phyloP scores from a whole-genome alignment of 2,888 invertebrate species.

The Sylvicola fuscatus region DNA sequence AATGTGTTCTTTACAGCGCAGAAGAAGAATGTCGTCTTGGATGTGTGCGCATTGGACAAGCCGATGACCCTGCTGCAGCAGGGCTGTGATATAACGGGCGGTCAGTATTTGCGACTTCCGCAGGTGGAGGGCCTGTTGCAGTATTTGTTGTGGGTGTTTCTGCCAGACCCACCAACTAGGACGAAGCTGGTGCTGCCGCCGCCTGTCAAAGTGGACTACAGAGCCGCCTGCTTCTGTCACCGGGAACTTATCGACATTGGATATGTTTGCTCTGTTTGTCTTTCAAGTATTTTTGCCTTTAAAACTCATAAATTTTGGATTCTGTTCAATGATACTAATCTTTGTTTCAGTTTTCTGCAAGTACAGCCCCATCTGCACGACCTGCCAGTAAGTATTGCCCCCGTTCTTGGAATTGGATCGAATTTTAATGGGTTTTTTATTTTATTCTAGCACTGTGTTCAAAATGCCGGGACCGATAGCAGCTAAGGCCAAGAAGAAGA shows the following conservation, averaged over 20 bases:
- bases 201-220: constrained; percentile 79
- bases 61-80: constrained; percentile 83
- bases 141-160: constrained; percentile 61
- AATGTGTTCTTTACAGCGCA: constrained; percentile 94
- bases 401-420: constrained; percentile 3
- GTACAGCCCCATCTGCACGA: constrained; percentile 93
- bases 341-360: constrained; percentile 78
- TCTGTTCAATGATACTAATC: constrained; percentile 5
- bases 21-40: constrained; percentile 68
- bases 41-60: constrained; percentile 82
- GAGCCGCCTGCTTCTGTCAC: constrained; percentile 97
- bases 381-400: constrained; percentile 68
- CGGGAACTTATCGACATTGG: constrained; percentile 87
- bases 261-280: constrained; percentile 92
- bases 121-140: constrained; percentile 55
- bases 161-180: constrained; percentile 65
- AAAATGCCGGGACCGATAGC: constrained; percentile 68
- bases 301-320: constrained; percentile 5
- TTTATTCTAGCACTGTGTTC: constrained; percentile 62
- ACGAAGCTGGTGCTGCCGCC: constrained; percentile 73
- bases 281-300: constrained; percentile 46
- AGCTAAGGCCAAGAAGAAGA: constrained; percentile 65
- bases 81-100: constrained; percentile 91
- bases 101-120: constrained; percentile 74
- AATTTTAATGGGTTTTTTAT: constrained; percentile 10